Percentiles rank a stretch among this genome's conserved stretches.
Evolutionary conservation across 2,113 vertebrate species (phyloP).

Genomic region (Sinocyclocheilus rhinocerous): DNA sequence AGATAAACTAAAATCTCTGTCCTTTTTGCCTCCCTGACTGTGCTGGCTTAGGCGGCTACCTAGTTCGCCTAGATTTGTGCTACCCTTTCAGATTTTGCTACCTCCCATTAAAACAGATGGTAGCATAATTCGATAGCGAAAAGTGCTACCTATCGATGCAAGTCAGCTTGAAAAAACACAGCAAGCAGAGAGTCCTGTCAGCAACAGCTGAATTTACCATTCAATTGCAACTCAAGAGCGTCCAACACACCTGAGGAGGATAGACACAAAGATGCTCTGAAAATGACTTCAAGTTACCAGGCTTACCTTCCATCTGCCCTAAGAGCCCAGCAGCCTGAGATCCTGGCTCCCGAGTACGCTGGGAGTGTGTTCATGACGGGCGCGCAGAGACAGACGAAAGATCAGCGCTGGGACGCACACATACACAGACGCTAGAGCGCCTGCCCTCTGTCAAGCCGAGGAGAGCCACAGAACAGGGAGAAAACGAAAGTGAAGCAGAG

Average conservation of each 20-base stretch:
- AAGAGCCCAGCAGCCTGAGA: conserved; percentile 91
- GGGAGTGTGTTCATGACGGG: conserved; percentile 84
- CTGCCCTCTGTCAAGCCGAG: conserved; percentile 57
- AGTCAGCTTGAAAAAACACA: background rate
- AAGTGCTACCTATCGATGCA: too few species aligned
- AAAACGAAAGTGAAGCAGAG: conserved; percentile 21
- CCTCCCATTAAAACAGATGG: too few species aligned
- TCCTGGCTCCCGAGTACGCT: conserved; percentile 83
- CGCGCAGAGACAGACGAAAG: conserved; percentile 15
- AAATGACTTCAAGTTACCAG: background rate
- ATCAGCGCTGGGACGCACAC: conserved; percentile 23
- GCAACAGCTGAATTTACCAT: background rate
- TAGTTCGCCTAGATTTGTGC: too few species aligned
- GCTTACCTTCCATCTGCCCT: conserved; percentile 86
- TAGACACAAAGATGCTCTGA: background rate
- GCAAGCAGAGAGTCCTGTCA: background rate
- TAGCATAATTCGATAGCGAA: too few species aligned
- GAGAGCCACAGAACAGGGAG: conserved; percentile 31
- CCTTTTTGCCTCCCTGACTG: too few species aligned
- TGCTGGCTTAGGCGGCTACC: too few species aligned
- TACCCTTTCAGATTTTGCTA: too few species aligned
- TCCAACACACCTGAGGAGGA: background rate
- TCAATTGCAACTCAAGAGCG: background rate
- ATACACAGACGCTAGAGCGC: background rate
- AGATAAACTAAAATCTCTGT: too few species aligned